Base-by-base conservation (phyloP, 2,797 vertebrate genomes). In the Tangara arthus region DNA sequence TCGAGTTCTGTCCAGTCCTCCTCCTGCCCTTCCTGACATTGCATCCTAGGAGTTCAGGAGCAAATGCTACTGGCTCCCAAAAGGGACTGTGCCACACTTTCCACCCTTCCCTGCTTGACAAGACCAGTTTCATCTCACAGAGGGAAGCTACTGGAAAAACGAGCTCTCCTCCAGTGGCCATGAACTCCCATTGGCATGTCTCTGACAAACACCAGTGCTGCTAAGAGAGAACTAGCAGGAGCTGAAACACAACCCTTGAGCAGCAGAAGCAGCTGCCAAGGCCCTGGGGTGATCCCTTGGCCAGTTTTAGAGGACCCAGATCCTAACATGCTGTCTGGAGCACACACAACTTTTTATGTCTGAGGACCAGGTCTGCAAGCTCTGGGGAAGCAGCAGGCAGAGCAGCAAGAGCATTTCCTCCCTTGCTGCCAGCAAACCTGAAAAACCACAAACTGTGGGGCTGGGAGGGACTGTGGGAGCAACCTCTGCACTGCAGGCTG, bases 401-500 rank as follows among this genome's bases (percentile, higher is more conserved):
- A 89, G 71, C 44, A 93, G 77, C 79, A 82, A 55, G 22, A 34
- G n/a, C 53, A 80, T 93, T 95, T 95, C 89, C 93, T 94, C 68
- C 65, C 71, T 89, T 3, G 2, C 85, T 94, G 77, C 63, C 60
- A 91, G 68, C 52, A 91, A 93, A 92, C 76, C 82, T 77, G 42
- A 69, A 65, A 87, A 79, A 77, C 86, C 93, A 82, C 92, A 94
- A 55, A 59, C 52, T 59, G 0, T 60, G 3, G 2, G 18, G 56
- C 41, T 89, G 82, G 82, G 77, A 73, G 82, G 89, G 83, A 66
- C 50, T 59, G 70, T 53, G 57, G 55, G 47, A 89, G 60, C 50
- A 89, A 53, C 37, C 42, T 82, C 66, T 56, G 68, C 75, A 46
- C 49, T 90, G 37, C 47, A 86, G 28, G 61, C 70, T 64, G 70